Evolutionary conservation across 2,113 vertebrate genomes (phyloP), one percentile per base, ranked within the genome.

Genomic region (Carassius carassius): DNA sequence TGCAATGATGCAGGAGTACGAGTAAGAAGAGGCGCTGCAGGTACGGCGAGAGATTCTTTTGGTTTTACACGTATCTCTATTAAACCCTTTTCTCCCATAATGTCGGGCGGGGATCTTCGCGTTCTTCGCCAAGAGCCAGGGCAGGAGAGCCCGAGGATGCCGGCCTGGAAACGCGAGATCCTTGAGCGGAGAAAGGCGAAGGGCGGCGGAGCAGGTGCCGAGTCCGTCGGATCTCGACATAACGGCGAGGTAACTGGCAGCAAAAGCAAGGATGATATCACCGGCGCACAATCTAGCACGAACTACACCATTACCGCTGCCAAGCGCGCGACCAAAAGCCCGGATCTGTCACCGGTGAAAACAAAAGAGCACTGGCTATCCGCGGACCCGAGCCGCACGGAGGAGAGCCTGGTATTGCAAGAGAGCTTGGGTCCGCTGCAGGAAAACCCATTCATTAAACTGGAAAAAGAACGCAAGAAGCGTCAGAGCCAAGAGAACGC

Each of bases 151-250:
- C 91, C 94, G 90, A 93, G 90, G 92, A 95, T 96, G 94, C 97
- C 97, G 90, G 96, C 95, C 91, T 98, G 97, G 97, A 97, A 98
- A 91, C 93, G 95, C 80, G 96, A 97, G 94, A 94, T 98, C 78
- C 90, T 98, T 89, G 97, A 98, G 94, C 92, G 97, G 73, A 95
- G 96, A 93, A 96, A 96, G 91, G 96, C 96, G 76, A 98, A 98
- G 92, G 94, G 95, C 91, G 94, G 95, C 65, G 94, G 90, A 86
- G 92, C 89, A 87, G 90, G 87, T 88, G 87, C 90, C 58, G 85
- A 89, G 44, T 85, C 84, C 9, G 88, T 90, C 25, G 86, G 92
- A 44, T 91, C 91, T 84, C 92, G 93, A 85, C 73, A 90, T 14
- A 94, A 95, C 84, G 92, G 93, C 7, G 94, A 94, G 49, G 58